These are phyloP conservation scores for Microtus ochrogaster DNA, from an alignment of 2,113 vertebrate species.

Conservation along the genomic window DNA sequence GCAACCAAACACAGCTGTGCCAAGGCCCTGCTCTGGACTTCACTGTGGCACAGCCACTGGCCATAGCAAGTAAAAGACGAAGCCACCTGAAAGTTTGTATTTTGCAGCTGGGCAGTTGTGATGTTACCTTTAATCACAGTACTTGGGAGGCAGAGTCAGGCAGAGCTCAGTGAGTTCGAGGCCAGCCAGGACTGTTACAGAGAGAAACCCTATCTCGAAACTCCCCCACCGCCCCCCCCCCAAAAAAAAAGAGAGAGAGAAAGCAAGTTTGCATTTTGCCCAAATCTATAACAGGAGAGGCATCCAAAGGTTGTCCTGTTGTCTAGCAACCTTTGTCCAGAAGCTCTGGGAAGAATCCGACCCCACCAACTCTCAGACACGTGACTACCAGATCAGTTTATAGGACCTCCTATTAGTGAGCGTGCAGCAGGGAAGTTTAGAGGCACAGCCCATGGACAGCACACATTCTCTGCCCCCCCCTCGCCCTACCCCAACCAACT, in stretches of 20 bases:
- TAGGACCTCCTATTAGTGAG: neutral
- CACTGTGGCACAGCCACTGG: accelerated
- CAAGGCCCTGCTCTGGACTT: neutral
- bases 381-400: neutral
- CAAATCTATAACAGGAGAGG: neutral
- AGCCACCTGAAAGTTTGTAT: neutral
- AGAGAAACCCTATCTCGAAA: too few species aligned
- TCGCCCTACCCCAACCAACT: too few species aligned
- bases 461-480: neutral
- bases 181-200: too few species aligned
- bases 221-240: too few species aligned
- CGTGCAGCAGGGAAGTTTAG: too few species aligned
- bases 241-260: too few species aligned
- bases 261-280: neutral
- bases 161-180: too few species aligned
- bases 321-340: neutral
- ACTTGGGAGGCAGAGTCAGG: too few species aligned
- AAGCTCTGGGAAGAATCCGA: neutral
- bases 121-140: too few species aligned
- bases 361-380: neutral
- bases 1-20: neutral
- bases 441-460: neutral
- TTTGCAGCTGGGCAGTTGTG: too few species aligned
- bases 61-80: neutral
- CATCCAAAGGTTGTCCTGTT: neutral